phyloP scores from a whole-genome alignment of 2,888 invertebrate species.

The Sinotaia quadrata region DNA sequence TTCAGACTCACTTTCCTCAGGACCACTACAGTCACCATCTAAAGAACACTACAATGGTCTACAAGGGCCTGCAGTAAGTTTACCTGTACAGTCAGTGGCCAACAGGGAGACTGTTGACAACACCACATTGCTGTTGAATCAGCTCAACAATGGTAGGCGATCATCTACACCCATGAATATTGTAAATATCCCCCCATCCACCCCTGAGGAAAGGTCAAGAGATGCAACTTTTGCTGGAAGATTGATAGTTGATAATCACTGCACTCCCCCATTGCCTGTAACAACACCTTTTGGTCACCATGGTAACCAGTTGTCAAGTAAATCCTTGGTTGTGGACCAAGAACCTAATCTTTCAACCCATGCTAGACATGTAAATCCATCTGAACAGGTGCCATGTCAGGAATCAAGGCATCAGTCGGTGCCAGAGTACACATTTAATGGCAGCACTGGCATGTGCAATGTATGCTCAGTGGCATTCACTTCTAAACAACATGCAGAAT shows the following conservation, averaged over 20 bases:
- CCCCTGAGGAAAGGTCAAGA: neutral
- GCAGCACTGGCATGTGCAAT: conserved; percentile 36
- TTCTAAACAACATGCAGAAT: conserved; percentile 36
- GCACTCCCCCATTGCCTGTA: too few species aligned
- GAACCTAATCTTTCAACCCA: too few species aligned
- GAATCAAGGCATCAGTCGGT: neutral
- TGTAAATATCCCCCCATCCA: conserved; percentile 3
- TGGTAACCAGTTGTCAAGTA: too few species aligned
- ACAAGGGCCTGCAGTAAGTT: neutral
- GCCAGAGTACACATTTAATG: conserved; percentile 37
- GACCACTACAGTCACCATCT: neutral
- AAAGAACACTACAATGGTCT: neutral
- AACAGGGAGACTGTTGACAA: neutral
- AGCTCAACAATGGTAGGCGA: neutral
- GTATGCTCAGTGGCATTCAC: conserved; percentile 42
- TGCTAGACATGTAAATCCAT: too few species aligned
- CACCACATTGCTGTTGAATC: neutral
- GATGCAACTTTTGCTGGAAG: neutral
- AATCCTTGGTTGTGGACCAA: too few species aligned
- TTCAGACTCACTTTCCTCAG: neutral
- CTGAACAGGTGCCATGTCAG: too few species aligned
- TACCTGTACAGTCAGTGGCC: neutral
- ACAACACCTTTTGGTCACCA: too few species aligned
- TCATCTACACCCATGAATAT: neutral
- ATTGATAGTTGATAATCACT: too few species aligned